These are phyloP conservation scores for Blastomussa wellsi DNA, from an alignment of 92 coral and sea anemone species.

Conservation along the genomic window DNA sequence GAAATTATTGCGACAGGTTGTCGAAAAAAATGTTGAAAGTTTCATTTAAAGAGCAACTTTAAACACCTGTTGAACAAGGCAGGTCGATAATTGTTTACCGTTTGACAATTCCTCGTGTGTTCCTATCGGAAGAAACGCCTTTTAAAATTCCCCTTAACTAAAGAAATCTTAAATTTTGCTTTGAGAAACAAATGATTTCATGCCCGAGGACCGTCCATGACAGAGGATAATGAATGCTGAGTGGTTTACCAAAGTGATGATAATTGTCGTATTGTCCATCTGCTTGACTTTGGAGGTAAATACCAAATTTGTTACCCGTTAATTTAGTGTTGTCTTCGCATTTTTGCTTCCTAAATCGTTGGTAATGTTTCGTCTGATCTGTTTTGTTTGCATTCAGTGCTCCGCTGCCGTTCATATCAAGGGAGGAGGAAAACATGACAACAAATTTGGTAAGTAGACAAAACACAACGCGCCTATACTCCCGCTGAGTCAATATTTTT, in stretches of 20 bases:
- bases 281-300: constrained; percentile 21
- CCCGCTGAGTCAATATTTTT: neutral
- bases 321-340: neutral
- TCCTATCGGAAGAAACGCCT: neutral
- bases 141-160: neutral
- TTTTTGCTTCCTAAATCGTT: neutral
- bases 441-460: constrained; percentile 21
- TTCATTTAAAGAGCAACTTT: constrained; percentile 3
- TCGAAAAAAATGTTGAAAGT: neutral
- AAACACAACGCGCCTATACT: neutral
- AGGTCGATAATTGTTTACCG: constrained; percentile 13
- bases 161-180: neutral
- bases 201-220: neutral
- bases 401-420: neutral
- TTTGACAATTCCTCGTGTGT: neutral
- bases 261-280: constrained; percentile 12
- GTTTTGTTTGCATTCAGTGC: constrained; percentile 24
- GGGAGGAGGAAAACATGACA: neutral
- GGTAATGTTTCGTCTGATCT: neutral
- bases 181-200: neutral
- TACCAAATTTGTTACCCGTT: neutral
- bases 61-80: constrained; percentile 30
- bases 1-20: constrained; percentile 12
- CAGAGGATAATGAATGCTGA: neutral
- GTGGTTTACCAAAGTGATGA: neutral